Evolutionary conservation across 2,113 vertebrate species (phyloP).

Genomic region (Hippocampus mohnikei): DNA sequence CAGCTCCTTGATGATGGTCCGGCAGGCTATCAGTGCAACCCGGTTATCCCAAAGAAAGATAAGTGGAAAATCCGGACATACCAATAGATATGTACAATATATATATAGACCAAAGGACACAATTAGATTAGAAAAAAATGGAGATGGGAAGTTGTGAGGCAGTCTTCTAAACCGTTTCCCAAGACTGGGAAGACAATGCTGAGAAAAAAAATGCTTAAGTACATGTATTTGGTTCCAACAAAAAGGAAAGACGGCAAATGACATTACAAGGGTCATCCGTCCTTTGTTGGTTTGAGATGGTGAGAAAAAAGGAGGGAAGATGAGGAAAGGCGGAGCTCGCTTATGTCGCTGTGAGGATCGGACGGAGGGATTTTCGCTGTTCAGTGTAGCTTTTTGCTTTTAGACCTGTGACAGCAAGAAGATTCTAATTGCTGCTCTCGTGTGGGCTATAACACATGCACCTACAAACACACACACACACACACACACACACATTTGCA

Average conservation of each 20-base stretch:
- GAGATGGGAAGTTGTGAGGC: constrained; percentile 21
- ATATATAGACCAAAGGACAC: constrained; percentile 33
- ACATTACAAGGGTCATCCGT: constrained; percentile 37
- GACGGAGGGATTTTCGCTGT: constrained; percentile 36
- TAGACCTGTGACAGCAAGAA: constrained; percentile 48
- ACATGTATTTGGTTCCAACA: constrained; percentile 10
- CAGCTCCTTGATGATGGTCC: constrained; percentile 36
- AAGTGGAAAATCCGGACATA: constrained; percentile 38
- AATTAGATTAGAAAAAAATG: constrained; percentile 24
- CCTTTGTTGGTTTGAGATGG: constrained; percentile 35
- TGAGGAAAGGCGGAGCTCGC: constrained; percentile 41
- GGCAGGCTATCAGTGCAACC: constrained; percentile 48
- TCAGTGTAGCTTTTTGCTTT: constrained; percentile 30
- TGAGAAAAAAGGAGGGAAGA: constrained; percentile 40
- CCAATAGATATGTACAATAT: constrained; percentile 14
- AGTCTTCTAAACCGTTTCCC: background rate
- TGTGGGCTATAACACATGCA: constrained; percentile 34
- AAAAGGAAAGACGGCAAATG: constrained; percentile 15
- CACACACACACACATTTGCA: constrained; percentile 16
- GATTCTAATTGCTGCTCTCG: constrained; percentile 54
- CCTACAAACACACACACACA: background rate
- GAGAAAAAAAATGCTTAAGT: too few relatives aligned
- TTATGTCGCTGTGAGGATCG: constrained; percentile 15
- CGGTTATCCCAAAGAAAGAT: constrained; percentile 47
- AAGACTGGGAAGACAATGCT: background rate